phyloP scores from a whole-genome alignment of 2,113 vertebrate species.

The Bufo bufo region DNA sequence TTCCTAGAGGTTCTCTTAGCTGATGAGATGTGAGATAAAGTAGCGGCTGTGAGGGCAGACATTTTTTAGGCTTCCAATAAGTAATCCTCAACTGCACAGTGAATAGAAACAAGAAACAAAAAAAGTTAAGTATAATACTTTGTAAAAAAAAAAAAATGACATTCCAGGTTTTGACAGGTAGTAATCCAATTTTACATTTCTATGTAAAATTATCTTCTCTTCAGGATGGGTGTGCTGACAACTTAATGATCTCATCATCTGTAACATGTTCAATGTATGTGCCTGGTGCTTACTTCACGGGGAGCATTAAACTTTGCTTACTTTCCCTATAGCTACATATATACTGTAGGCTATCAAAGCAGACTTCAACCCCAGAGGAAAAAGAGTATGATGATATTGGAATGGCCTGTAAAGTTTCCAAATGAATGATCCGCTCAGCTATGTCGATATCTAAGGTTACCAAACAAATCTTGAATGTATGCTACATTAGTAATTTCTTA shows the following conservation, averaged over 20 bases:
- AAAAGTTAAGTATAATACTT: neutral
- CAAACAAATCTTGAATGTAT: neutral
- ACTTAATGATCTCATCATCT: neutral
- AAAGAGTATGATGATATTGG: neutral
- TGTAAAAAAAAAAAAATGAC: neutral
- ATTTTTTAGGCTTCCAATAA: no score
- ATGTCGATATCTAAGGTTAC: slow-evolving; percentile 8
- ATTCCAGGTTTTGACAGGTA: neutral
- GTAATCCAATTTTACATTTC: slow-evolving; percentile 7
- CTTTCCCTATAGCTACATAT: neutral
- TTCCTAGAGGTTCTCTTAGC: no score
- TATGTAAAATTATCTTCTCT: neutral
- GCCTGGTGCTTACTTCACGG: neutral
- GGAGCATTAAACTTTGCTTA: neutral
- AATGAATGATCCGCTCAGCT: neutral
- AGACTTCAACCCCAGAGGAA: neutral
- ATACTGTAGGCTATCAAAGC: neutral
- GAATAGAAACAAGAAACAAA: neutral
- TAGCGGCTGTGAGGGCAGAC: no score
- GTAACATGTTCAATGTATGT: neutral
- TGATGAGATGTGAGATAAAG: no score
- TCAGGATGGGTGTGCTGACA: slow-evolving; percentile 8
- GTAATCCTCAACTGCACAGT: neutral
- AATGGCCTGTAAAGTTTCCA: neutral
- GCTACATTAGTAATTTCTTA: neutral